phyloP scores from a whole-genome alignment of 2,113 vertebrate species.

The Monopterus albus region DNA sequence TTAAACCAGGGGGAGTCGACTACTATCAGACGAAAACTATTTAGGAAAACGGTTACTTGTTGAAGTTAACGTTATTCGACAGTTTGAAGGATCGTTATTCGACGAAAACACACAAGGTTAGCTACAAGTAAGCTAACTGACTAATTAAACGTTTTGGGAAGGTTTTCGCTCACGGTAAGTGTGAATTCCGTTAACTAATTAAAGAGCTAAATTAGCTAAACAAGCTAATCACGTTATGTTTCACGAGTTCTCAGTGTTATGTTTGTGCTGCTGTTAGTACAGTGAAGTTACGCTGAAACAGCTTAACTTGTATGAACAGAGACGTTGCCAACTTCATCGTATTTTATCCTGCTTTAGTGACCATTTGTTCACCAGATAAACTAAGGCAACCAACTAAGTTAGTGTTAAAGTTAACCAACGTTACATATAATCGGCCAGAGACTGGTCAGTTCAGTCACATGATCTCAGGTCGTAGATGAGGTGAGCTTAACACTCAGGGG shows the following conservation, averaged over 20 bases:
- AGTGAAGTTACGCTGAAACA: no score
- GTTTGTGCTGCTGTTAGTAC: background rate
- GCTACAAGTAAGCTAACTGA: background rate
- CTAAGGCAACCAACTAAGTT: no score
- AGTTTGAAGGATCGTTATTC: background rate
- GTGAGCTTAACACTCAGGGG: no score
- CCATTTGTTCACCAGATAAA: no score
- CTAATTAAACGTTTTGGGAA: slow-evolving; percentile 3
- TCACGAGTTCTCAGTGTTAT: background rate
- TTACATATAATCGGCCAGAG: no score
- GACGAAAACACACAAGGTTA: background rate
- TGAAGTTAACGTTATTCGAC: background rate
- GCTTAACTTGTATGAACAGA: no score
- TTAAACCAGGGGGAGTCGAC: no score
- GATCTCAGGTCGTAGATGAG: no score
- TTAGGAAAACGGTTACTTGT: background rate
- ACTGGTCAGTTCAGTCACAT: no score
- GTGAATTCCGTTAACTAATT: background rate
- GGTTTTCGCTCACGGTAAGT: slow-evolving; percentile 21
- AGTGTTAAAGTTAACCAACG: no score
- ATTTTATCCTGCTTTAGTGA: no score
- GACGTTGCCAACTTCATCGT: no score
- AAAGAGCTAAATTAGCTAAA: background rate
- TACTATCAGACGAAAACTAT: background rate
- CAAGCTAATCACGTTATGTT: fast-evolving